Percentiles rank a stretch among this genome's conserved stretches.
Conservation (phyloP, 2,797 vertebrate species). For the Fistularia tabacaria region DNA sequence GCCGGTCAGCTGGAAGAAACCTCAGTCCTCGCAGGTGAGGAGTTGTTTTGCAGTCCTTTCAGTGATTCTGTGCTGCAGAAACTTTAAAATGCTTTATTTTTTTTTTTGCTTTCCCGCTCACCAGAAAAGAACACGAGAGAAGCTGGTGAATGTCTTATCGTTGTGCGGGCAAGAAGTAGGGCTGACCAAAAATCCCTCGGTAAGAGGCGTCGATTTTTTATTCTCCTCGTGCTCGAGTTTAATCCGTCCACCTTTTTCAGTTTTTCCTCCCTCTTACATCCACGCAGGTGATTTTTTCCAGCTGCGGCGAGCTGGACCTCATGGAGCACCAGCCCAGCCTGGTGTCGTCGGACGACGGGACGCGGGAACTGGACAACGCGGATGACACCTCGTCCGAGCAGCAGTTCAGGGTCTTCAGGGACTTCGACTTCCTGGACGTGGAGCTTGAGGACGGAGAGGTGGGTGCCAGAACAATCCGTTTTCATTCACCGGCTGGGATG, state of each 20-base stretch:
- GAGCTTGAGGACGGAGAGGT: conserved; percentile 99
- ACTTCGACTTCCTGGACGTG: conserved; percentile 98
- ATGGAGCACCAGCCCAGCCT: conserved; percentile 93
- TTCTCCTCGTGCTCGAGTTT: background rate
- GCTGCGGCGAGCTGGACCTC: conserved; percentile 94
- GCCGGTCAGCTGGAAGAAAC: conserved; percentile 98
- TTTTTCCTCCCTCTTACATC: background rate
- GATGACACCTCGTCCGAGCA: conserved; percentile 96
- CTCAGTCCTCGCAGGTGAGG: conserved; percentile 92
- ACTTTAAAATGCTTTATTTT: background rate
- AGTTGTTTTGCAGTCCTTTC: background rate
- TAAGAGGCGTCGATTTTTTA: conserved; percentile 46
- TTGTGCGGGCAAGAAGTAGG: conserved; percentile 97
- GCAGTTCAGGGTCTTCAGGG: conserved; percentile 96
- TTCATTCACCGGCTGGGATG: background rate
- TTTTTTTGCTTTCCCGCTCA: conserved; percentile 32
- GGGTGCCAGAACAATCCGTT: conserved; percentile 23
- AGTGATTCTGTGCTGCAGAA: background rate
- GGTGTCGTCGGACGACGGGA: conserved; percentile 91
- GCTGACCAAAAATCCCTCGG: conserved; percentile 96
- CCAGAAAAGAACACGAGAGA: conserved; percentile 95
- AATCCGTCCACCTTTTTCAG: no score
- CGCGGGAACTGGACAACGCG: conserved; percentile 84
- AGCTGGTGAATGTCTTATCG: conserved; percentile 93
- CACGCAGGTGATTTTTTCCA: conserved; percentile 94